These are phyloP conservation scores for Gonatopus flavifemur DNA, from an alignment of 1,140 invertebrate species.

Conservation along the genomic window DNA sequence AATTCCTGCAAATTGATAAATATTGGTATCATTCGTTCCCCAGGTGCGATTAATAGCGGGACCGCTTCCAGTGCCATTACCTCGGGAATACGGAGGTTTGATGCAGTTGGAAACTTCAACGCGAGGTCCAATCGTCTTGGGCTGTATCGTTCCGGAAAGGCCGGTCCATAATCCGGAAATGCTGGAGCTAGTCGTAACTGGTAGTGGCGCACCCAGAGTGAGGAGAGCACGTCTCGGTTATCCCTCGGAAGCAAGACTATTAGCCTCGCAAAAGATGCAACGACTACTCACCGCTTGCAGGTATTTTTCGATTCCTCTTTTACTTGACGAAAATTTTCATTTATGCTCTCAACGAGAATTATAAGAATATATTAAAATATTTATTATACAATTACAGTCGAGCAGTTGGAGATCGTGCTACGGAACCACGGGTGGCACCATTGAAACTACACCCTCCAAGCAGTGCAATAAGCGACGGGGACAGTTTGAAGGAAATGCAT, in stretches of 20 bases:
- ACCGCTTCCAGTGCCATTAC: constrained; percentile 52
- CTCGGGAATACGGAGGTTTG: constrained; percentile 53
- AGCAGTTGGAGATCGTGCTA: constrained; percentile 52
- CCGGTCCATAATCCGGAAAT: constrained; percentile 56
- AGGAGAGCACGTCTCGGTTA: constrained; percentile 51
- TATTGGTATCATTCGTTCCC: background rate
- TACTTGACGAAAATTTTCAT: background rate
- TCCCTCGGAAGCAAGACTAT: constrained; percentile 50
- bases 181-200: constrained; percentile 53
- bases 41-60: constrained; percentile 54
- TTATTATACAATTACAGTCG: constrained; percentile 36
- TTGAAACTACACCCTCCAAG: constrained; percentile 39
- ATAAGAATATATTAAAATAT: background rate
- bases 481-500: constrained; percentile 49
- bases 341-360: background rate
- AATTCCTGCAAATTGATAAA: background rate
- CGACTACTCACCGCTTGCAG: constrained; percentile 53
- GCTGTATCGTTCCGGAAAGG: constrained; percentile 54
- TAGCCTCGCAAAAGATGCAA: constrained; percentile 56
- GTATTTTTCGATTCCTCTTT: constrained; percentile 23
- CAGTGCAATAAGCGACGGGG: no score
- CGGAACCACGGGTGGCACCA: constrained; percentile 52
- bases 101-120: constrained; percentile 55
- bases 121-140: constrained; percentile 52
- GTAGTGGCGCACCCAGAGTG: constrained; percentile 50